Conservation (phyloP, 2,113 vertebrate genomes). For the Ptychochromis oligacanthus region DNA sequence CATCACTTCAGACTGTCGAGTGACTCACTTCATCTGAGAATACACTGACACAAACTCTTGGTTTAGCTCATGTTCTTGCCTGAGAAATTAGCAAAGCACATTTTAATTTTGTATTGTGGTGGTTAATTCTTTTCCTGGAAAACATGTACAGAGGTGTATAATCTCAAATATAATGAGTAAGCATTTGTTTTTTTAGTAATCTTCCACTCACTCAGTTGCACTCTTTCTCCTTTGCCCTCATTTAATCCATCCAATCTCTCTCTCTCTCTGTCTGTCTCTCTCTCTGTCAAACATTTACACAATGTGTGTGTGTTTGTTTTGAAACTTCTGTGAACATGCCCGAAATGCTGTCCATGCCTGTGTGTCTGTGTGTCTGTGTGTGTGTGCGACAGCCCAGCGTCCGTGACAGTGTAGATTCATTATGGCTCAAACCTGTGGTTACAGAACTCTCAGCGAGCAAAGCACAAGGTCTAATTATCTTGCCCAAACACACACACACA, state of each 20-base stretch:
- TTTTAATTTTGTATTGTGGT: neutral
- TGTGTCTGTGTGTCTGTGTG: slow-evolving; percentile 32
- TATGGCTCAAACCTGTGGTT: slow-evolving; percentile 70
- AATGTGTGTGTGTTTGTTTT: slow-evolving; percentile 60
- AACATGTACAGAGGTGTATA: neutral
- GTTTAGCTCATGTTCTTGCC: neutral
- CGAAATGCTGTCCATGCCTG: slow-evolving; percentile 3
- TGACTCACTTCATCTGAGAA: slow-evolving; percentile 12
- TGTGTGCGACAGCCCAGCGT: slow-evolving; percentile 45
- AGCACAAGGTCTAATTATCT: slow-evolving; percentile 76
- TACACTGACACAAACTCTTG: neutral
- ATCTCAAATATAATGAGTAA: slow-evolving; percentile 16
- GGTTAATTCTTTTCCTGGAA: neutral
- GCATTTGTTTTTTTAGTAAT: slow-evolving; percentile 33
- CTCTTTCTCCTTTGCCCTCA: slow-evolving; percentile 33
- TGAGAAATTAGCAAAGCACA: neutral
- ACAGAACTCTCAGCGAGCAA: slow-evolving; percentile 67
- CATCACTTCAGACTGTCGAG: neutral
- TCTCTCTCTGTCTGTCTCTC: neutral
- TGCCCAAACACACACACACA: slow-evolving; percentile 52
- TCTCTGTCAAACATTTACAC: slow-evolving; percentile 62
- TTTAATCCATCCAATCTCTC: slow-evolving; percentile 16
- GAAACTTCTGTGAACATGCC: slow-evolving; percentile 59
- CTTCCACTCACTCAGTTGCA: neutral
- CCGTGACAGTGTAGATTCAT: slow-evolving; percentile 73